Base-by-base conservation (phyloP, 2,797 vertebrate genomes). In the Coendou prehensilis region DNA sequence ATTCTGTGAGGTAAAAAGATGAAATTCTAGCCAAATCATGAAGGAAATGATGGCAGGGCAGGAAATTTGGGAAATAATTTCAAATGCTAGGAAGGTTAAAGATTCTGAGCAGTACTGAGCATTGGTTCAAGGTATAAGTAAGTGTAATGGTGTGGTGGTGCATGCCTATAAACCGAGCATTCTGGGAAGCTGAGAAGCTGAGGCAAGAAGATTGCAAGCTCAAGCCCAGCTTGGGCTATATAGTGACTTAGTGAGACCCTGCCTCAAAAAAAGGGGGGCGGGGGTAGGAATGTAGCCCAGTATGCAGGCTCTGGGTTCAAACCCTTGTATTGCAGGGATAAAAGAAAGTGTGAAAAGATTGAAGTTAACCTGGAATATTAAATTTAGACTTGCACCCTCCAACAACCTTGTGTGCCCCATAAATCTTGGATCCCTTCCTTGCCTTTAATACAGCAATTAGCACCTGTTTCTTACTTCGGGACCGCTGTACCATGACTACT, bases 401-500 rank as follows among this genome's bases (percentile, higher is more conserved):
- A 2, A n/a, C 64, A 41, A 47, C 47, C 22, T 87, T 22, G 4
- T 81, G 59, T 64, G 81, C 6, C 17, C 54, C 10, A 13, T 33
- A 7, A 41, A 2, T 63, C 54, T 30, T 23, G 30, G 20, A 69
- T 61, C 76, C 28, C 37, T 76, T 47, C 47, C 50, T 61, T 37
- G 22, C 61, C 33, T 57, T 69, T 20, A 2, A 54, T 14, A 5
- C 2, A 30, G 26, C 0, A 0, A 22, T 52, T 11, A 45, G 23
- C 82, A 50, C 22, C 50, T 61, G 59, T 9, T 7, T 45, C 71
- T 61, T 56, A 5, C 73, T 56, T 54, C 54, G n/a, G 33, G 8
- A 45, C 15, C 6, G 1, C 10, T 13, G 15, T 5, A 2, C 23
- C 0, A 0, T 33, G 13, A 54, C 45, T 56, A 23, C 30, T 15